Base-by-base conservation (phyloP, 2,888 invertebrate genomes). In the Slavum lentiscoides region DNA sequence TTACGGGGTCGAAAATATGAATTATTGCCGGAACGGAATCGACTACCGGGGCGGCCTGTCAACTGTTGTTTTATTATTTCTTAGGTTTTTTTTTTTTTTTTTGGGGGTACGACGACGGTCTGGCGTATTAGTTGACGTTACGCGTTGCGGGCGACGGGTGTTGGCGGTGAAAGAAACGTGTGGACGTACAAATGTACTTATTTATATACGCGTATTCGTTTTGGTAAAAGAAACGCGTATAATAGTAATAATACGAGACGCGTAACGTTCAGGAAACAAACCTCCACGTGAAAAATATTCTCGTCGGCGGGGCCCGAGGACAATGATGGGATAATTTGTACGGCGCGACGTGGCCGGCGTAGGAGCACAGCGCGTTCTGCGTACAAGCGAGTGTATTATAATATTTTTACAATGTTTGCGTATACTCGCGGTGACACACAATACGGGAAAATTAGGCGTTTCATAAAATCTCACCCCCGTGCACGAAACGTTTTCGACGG, bases 211-310 rank as follows among this genome's bases (percentile, higher is more conserved):
- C 19, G 21, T 30, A 8, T 43, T 58, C 8, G 67, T 59, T n/a
- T 75, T 43, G 55, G 67, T 67, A 75, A 67, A 59, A 75, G 75
- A 58, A 75, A 75, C 75, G 59, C 75, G 75, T 75, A 74, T 23
- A 58, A 39, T 62, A 62, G 23, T 23, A 49, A 49, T 49, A 13
- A 43, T 49, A 49, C 3, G 15, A 43, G 30, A 30, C 43, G 9
- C 43, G 43, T 7, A 7, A 49, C 49, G 13, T 49, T 74, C n/a
- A 7, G 55, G n/a, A n/a, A n/a, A n/a, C n/a, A 72, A 59, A 66
- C 64, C 53, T 66, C 66, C 58, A 21, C 39, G 64, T 58, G 66
- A 21, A 74, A 74, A 39, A 55, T 66, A 39, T 7, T 39, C n/a
- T n/a, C n/a, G n/a, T 74, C 74, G 37, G 58, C 58, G 6, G 43